Percentiles rank a stretch among this genome's conserved stretches.
Evolutionary conservation across 2,797 vertebrate species (phyloP).

Genomic region (Lepus oiostolus): DNA sequence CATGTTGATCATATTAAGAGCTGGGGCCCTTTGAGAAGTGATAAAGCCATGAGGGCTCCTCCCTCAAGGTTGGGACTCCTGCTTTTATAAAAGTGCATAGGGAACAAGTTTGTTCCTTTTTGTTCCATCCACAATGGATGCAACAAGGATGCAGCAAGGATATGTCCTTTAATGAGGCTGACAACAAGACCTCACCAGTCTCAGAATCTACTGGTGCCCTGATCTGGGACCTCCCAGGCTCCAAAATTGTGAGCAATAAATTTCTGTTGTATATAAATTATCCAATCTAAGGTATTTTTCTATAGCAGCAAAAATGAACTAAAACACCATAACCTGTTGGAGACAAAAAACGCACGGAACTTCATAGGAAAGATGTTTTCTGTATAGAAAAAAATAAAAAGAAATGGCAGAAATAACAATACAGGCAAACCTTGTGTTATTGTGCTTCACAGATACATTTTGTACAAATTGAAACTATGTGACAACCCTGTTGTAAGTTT

Average conservation of each 20-base stretch:
- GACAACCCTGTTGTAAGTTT: too few species aligned
- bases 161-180: background rate
- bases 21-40: background rate
- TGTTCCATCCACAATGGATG: background rate
- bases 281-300: background rate
- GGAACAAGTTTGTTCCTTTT: background rate
- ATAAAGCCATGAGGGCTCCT: background rate
- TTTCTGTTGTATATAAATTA: background rate
- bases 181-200: background rate
- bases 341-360: background rate
- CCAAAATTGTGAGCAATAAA: background rate
- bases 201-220: background rate
- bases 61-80: background rate
- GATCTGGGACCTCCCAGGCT: background rate
- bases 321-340: background rate
- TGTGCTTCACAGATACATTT: too few species aligned
- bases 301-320: background rate
- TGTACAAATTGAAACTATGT: too few species aligned
- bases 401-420: background rate
- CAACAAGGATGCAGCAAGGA: background rate
- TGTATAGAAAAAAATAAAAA: background rate
- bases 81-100: background rate
- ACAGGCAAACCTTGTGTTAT: background rate
- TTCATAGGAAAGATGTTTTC: background rate
- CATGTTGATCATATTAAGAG: background rate